phyloP scores from a whole-genome alignment of 2,113 vertebrate species.

The Symphodus melops region DNA sequence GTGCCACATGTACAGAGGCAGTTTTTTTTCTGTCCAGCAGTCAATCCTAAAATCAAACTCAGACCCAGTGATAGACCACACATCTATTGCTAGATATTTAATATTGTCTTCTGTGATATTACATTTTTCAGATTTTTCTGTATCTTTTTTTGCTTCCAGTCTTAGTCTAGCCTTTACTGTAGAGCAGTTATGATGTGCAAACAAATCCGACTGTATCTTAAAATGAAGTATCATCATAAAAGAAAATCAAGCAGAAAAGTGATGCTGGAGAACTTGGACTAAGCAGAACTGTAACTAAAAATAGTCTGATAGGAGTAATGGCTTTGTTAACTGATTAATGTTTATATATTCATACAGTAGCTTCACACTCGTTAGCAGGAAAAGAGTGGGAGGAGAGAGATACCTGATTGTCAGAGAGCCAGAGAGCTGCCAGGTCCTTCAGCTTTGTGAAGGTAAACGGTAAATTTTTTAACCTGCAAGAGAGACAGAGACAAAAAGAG shows the following conservation, averaged over 20 bases:
- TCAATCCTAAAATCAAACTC: too few relatives aligned
- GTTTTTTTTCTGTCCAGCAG: too few relatives aligned
- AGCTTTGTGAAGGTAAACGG: slow-evolving; percentile 98
- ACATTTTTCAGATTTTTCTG: too few relatives aligned
- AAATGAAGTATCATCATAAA: background rate
- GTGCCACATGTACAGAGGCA: too few relatives aligned
- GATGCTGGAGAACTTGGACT: background rate
- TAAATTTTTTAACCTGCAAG: slow-evolving; percentile 94
- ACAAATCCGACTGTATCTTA: background rate
- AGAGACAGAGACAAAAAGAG: slow-evolving; percentile 19
- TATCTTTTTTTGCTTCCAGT: too few relatives aligned
- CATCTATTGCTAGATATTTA: too few relatives aligned
- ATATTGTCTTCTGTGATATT: too few relatives aligned
- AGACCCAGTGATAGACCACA: too few relatives aligned
- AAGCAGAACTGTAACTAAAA: background rate
- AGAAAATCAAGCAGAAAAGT: background rate
- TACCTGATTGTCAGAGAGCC: slow-evolving; percentile 99
- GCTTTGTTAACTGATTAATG: background rate
- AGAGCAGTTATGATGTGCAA: too few relatives aligned
- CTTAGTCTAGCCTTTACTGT: too few relatives aligned
- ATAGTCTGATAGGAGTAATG: background rate
- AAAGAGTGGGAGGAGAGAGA: slow-evolving; percentile 8
- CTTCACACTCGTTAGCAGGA: background rate
- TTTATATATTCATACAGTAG: background rate
- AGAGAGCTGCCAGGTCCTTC: slow-evolving; percentile 97